These are phyloP conservation scores for Spea hammondii DNA, from an alignment of 2,797 vertebrate genomes.

Conservation along the genomic window DNA sequence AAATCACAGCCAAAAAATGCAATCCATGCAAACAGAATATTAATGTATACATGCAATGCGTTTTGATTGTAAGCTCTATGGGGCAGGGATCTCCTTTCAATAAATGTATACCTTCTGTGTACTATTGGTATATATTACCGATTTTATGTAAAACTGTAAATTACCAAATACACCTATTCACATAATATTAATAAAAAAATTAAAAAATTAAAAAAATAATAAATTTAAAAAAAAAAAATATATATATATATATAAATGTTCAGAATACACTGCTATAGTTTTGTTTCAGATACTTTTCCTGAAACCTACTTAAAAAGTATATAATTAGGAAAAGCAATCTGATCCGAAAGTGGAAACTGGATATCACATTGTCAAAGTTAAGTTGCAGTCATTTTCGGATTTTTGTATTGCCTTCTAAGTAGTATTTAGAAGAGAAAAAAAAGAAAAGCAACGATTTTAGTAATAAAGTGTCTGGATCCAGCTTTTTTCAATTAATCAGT, in stretches of 20 bases:
- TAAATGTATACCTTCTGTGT: too few species aligned
- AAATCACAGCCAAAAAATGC: too few species aligned
- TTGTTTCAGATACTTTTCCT: constrained; percentile 4
- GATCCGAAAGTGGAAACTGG: constrained; percentile 23
- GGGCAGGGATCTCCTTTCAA: too few species aligned
- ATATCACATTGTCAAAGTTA: constrained; percentile 32
- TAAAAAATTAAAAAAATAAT: too few species aligned
- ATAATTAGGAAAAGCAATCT: constrained; percentile 16
- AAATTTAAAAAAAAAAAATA: too few species aligned
- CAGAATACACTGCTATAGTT: constrained; percentile 6
- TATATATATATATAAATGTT: neutral
- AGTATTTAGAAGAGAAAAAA: constrained; percentile 49
- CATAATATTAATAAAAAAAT: too few species aligned
- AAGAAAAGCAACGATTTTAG: neutral
- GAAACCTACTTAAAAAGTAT: constrained; percentile 2
- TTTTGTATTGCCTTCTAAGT: constrained; percentile 27
- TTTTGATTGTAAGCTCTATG: too few species aligned
- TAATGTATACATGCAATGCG: too few species aligned
- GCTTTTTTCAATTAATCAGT: constrained; percentile 57
- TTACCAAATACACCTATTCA: too few species aligned
- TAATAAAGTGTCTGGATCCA: constrained; percentile 45
- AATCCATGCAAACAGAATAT: too few species aligned
- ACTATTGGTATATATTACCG: too few species aligned
- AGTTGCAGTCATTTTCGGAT: constrained; percentile 11
- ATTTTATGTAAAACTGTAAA: too few species aligned